Evolutionary conservation across 2,888 invertebrate genomes (phyloP).

Genomic region (Sialis fuliginosa): DNA sequence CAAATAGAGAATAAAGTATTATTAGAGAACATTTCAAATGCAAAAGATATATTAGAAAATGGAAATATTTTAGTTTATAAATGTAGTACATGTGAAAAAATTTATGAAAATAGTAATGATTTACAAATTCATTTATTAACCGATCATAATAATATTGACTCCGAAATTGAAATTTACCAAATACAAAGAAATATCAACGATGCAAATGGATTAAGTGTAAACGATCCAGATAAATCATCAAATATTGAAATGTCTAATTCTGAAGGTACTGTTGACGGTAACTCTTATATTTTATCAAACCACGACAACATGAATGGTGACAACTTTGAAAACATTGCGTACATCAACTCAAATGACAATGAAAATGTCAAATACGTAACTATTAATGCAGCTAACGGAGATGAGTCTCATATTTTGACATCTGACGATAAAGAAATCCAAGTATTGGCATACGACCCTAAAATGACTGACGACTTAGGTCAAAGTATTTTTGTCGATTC

Average conservation of each 20-base stretch:
- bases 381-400: background rate
- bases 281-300: background rate
- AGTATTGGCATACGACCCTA: constrained; percentile 14
- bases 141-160: constrained; percentile 2
- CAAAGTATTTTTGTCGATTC: constrained; percentile 12
- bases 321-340: constrained; percentile 1
- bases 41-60: background rate
- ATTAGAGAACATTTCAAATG: background rate
- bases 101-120: constrained; percentile 4
- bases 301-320: background rate
- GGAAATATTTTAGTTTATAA: constrained; percentile 2
- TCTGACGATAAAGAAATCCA: constrained; percentile 28
- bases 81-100: constrained; percentile 2
- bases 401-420: constrained; percentile 18
- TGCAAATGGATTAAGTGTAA: background rate
- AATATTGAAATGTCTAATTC: background rate
- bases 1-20: background rate
- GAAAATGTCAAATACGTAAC: constrained; percentile 3
- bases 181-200: constrained; percentile 1
- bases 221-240: background rate
- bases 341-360: background rate
- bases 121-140: constrained; percentile 4
- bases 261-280: background rate
- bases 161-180: constrained; percentile 4
- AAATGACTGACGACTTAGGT: constrained; percentile 21